These are phyloP conservation scores for Phoxinus phoxinus DNA, from an alignment of 2,113 vertebrate genomes.

Conservation along the genomic window DNA sequence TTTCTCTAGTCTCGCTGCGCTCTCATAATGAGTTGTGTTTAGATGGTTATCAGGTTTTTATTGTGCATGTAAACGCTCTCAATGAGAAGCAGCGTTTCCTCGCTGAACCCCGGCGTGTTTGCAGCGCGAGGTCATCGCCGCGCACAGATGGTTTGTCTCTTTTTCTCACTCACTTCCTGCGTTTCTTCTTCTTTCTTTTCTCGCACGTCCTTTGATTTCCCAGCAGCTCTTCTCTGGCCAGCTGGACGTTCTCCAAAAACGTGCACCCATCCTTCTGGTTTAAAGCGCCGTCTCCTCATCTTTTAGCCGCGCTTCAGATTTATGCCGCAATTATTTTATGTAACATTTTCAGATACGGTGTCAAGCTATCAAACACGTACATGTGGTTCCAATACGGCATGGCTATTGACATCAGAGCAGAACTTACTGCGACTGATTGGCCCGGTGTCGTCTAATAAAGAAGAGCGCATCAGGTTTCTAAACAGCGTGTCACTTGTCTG, in stretches of 20 bases:
- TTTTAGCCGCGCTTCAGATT: slow-evolving; percentile 60
- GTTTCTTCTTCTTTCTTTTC: not conserved
- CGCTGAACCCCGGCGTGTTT: not conserved
- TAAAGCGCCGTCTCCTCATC: slow-evolving; percentile 54
- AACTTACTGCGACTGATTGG: slow-evolving; percentile 41
- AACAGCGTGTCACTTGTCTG: not conserved
- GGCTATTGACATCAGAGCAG: slow-evolving; percentile 17
- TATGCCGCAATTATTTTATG: slow-evolving; percentile 66
- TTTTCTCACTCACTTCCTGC: slow-evolving; percentile 51
- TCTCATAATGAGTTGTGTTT: not conserved
- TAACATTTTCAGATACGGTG: slow-evolving; percentile 52
- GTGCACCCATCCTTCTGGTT: slow-evolving; percentile 38
- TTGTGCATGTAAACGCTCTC: not conserved
- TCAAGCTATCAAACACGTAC: slow-evolving; percentile 22
- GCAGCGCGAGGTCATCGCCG: not conserved
- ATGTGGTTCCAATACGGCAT: slow-evolving; percentile 43
- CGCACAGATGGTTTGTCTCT: slow-evolving; percentile 68
- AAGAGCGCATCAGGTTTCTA: slow-evolving; percentile 2
- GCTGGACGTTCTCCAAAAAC: slow-evolving; percentile 42
- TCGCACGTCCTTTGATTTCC: slow-evolving; percentile 62
- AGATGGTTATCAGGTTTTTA: not conserved
- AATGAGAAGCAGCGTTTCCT: not conserved
- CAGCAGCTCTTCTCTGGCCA: slow-evolving; percentile 58
- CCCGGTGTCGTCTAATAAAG: slow-evolving; percentile 20
- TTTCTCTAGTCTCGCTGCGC: not conserved